Conservation (phyloP, 1,140 invertebrate genomes). For the Ephestia elutella region DNA sequence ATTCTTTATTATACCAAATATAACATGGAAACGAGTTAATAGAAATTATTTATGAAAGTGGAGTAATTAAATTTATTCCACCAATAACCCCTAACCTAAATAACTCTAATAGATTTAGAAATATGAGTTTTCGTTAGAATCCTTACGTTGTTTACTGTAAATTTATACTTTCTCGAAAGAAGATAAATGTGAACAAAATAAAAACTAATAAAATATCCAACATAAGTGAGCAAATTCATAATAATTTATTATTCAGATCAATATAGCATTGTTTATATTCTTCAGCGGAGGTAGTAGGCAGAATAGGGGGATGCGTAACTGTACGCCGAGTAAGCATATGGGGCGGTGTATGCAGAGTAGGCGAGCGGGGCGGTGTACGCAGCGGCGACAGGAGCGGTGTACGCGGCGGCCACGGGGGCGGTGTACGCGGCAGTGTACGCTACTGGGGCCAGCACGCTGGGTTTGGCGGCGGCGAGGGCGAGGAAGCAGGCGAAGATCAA, state of each 20-base stretch:
- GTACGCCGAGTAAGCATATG: constrained; percentile 42
- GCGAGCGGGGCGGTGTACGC: constrained; percentile 31
- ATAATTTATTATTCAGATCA: constrained; percentile 1
- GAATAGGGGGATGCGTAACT: constrained; percentile 49
- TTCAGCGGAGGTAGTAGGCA: constrained; percentile 37
- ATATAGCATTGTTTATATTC: constrained; percentile 11
- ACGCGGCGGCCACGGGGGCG: constrained; percentile 42
- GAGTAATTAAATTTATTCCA: too few relatives aligned
- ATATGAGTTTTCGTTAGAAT: too few relatives aligned
- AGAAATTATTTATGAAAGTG: too few relatives aligned
- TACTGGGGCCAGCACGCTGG: constrained; percentile 24
- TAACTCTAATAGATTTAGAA: too few relatives aligned
- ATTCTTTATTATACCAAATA: too few relatives aligned
- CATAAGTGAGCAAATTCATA: background rate
- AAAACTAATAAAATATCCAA: too few relatives aligned
- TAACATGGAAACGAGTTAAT: too few relatives aligned
- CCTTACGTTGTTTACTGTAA: too few relatives aligned
- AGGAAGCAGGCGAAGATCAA: constrained; percentile 23
- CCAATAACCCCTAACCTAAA: too few relatives aligned
- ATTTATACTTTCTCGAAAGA: too few relatives aligned
- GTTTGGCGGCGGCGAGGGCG: constrained; percentile 24
- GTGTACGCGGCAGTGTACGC: constrained; percentile 45
- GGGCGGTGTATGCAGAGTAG: constrained; percentile 38
- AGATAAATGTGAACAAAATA: too few relatives aligned
- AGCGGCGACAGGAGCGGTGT: constrained; percentile 42